Evolutionary conservation across 2,888 invertebrate species (phyloP), one percentile per base, ranked within the genome.

Genomic region (Tryphoninae sp.): DNA sequence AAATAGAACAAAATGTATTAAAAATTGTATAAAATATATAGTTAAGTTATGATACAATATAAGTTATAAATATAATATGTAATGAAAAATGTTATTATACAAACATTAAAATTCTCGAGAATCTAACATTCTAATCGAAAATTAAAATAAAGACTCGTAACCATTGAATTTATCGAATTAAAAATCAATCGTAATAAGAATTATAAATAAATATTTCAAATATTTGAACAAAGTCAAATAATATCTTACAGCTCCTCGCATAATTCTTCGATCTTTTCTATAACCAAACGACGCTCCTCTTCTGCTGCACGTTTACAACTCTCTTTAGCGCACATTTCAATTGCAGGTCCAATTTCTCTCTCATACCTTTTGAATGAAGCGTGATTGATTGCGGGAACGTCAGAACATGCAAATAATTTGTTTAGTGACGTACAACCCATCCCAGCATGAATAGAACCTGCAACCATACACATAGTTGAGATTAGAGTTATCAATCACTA

Each of bases 371-470:
- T 69, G 42, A 42, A 81, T 68, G 73, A 51, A 23, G 2, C 3
- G 51, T n/a, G n/a, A n/a, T 49, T 42, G 2, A 81, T 76, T 9
- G 55, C 1, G n/a, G 81, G 78, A 16, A 83, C 78, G 53, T 83
- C 73, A 13, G 64, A 13, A 72, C 81, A 83, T 42, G 69, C 78
- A 16, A 83, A 53, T 16, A 83, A 3, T 81, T 81, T 81, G 51
- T 75, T 81, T 23, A 77, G 62, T 23, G 72, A 49, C n/a, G 77
- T 77, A 19, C 42, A 58, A 13, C 82, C 76, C 40, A 77, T 58
- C 9, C 80, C 82, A 72, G 82, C 69, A 59, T 72, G 80, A 55
- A 82, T 51, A 16, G 62, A 58, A 68, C 77, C 80, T 81, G 55
- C 22, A 59, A 81, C 33, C 4, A 4, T 68, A 33, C 33, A 68